Evolutionary conservation across 2,113 vertebrate species (phyloP).

Genomic region (Caracal caracal): DNA sequence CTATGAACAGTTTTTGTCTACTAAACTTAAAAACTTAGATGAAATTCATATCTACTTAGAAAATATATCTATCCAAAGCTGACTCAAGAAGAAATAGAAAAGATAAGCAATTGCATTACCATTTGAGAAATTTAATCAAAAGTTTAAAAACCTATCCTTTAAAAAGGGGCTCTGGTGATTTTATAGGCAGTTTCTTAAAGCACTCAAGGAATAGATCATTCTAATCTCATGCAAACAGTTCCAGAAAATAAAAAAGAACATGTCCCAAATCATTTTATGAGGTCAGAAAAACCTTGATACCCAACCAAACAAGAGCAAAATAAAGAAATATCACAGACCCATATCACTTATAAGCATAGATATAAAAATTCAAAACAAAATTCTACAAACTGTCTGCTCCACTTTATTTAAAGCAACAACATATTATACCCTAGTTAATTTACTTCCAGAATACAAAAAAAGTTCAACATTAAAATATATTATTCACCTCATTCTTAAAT

Average conservation of each 20-base stretch:
- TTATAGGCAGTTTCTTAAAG: conserved; percentile 36
- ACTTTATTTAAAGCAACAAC: background rate
- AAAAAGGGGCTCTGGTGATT: background rate
- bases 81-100: conserved; percentile 20
- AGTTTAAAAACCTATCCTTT: background rate
- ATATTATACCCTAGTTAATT: background rate
- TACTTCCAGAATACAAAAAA: conserved; percentile 2
- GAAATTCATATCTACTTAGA: background rate
- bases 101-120: background rate
- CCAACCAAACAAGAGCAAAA: conserved; percentile 45
- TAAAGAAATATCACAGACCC: background rate
- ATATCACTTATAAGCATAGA: background rate
- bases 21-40: conserved; percentile 14
- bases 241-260: conserved; percentile 9
- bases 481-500: background rate
- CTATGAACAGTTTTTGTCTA: background rate
- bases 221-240: conserved; percentile 5
- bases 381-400: background rate
- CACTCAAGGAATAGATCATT: conserved; percentile 11
- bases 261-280: background rate
- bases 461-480: conserved; percentile 21
- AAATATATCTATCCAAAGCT: conserved; percentile 3
- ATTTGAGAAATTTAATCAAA: conserved; percentile 8
- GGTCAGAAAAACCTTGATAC: background rate
- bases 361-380: conserved; percentile 29